phyloP scores from a whole-genome alignment of 1,140 invertebrate species.

The Homarus americanus region DNA sequence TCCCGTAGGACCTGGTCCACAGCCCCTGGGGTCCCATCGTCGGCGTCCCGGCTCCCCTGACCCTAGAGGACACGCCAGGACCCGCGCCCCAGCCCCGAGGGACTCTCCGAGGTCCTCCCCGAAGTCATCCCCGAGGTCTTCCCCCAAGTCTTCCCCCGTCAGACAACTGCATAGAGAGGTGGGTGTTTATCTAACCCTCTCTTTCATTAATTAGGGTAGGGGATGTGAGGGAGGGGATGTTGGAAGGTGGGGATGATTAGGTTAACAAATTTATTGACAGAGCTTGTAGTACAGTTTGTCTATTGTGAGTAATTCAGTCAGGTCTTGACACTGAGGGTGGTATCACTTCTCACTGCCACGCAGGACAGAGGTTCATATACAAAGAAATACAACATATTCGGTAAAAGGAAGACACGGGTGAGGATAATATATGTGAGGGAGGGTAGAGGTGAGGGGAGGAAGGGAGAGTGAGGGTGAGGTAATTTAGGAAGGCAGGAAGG shows the following conservation, averaged over 20 bases:
- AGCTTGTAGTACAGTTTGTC: no score
- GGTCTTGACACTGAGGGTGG: no score
- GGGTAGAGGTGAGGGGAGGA: no score
- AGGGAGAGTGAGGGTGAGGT: not conserved
- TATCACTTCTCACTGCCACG: no score
- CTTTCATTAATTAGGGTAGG: not conserved
- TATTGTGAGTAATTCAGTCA: no score
- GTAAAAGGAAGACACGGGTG: not conserved
- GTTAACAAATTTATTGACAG: no score
- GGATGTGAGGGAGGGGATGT: not conserved
- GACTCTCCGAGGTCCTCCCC: constrained; percentile 63
- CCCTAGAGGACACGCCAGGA: constrained; percentile 42
- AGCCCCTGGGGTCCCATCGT: constrained; percentile 35
- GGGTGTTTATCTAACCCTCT: not conserved
- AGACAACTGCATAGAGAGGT: constrained; percentile 57
- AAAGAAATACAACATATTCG: no score
- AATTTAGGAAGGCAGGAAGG: not conserved
- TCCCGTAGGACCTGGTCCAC: constrained; percentile 50
- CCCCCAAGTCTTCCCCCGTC: constrained; percentile 56
- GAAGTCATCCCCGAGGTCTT: constrained; percentile 44
- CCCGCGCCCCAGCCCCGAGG: constrained; percentile 15
- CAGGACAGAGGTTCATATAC: no score
- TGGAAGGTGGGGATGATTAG: not conserved
- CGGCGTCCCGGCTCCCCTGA: constrained; percentile 59
- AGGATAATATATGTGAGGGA: no score